Percentiles rank a stretch among this genome's conserved stretches.
Evolutionary conservation across 2,113 vertebrate genomes (phyloP).

Genomic region (Saccopteryx leptura): DNA sequence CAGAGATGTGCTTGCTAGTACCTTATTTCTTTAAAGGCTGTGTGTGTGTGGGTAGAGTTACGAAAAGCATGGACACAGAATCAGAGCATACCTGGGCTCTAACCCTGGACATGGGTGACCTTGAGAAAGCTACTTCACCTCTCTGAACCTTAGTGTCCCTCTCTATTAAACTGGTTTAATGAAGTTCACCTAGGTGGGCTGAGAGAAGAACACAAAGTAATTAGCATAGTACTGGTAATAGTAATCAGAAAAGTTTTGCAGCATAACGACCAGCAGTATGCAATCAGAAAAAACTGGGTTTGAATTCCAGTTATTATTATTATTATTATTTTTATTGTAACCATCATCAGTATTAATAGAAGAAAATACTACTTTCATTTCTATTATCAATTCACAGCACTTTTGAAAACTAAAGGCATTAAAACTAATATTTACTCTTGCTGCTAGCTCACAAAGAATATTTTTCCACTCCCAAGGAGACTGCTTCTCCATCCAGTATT

Average conservation of each 20-base stretch:
- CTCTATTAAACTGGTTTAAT: not conserved
- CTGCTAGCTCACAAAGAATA: slow-evolving; percentile 23
- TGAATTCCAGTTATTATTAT: slow-evolving; percentile 28
- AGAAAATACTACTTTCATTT: slow-evolving; percentile 10
- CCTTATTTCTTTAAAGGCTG: not conserved
- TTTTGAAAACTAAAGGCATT: slow-evolving; percentile 40
- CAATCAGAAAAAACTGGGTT: not conserved
- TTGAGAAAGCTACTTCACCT: not conserved
- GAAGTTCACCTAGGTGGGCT: not conserved
- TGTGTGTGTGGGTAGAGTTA: not conserved
- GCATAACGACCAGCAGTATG: not conserved
- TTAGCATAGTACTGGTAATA: not conserved
- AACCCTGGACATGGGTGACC: not conserved
- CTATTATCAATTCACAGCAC: not conserved
- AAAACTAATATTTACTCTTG: slow-evolving; percentile 45
- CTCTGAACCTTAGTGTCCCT: not conserved
- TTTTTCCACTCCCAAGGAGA: slow-evolving; percentile 62
- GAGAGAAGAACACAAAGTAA: not conserved
- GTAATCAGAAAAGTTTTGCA: not conserved
- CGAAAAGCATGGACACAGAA: not conserved
- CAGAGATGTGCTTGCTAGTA: not conserved
- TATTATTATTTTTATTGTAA: not conserved
- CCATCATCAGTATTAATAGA: not conserved
- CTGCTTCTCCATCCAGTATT: slow-evolving; percentile 63
- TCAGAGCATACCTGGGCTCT: not conserved